These are phyloP conservation scores for Agriopis leucophaearia DNA, from an alignment of 2,888 invertebrate genomes.

Conservation along the genomic window DNA sequence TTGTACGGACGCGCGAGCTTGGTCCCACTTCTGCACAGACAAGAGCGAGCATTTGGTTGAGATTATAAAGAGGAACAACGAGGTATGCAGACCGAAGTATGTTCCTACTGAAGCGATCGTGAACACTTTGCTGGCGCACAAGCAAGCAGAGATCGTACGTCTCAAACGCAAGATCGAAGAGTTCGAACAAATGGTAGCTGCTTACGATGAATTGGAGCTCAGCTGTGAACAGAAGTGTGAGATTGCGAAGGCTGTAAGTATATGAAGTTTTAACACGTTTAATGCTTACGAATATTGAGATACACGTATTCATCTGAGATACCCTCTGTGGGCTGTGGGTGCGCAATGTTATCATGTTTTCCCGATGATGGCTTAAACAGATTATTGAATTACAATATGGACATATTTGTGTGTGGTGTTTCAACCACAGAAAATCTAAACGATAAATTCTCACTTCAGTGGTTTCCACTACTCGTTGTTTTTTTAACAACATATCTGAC, in stretches of 20 bases:
- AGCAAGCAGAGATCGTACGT: slow-evolving; percentile 81
- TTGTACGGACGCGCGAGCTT: slow-evolving; percentile 85
- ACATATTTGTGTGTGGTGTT: too few species aligned
- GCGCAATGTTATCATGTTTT: too few species aligned
- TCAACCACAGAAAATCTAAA: too few species aligned
- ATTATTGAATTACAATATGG: too few species aligned
- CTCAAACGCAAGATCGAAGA: slow-evolving; percentile 80
- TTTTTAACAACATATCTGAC: too few species aligned
- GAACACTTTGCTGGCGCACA: slow-evolving; percentile 76
- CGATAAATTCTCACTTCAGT: too few species aligned
- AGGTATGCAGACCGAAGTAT: slow-evolving; percentile 71
- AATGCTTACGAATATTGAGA: too few species aligned
- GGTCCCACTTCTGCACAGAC: slow-evolving; percentile 85
- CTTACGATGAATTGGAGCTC: slow-evolving; percentile 77
- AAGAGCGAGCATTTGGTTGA: slow-evolving; percentile 86
- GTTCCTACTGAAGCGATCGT: slow-evolving; percentile 78
- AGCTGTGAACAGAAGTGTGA: slow-evolving; percentile 76
- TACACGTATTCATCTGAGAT: too few species aligned
- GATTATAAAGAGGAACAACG: slow-evolving; percentile 79
- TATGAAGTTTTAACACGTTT: neutral
- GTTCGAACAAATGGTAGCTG: slow-evolving; percentile 76
- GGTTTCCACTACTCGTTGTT: too few species aligned
- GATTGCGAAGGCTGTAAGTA: slow-evolving; percentile 75
- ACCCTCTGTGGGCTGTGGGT: too few species aligned
- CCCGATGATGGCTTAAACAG: too few species aligned